These are phyloP conservation scores for Scophthalmus maximus DNA, from an alignment of 2,113 vertebrate species.

Conservation along the genomic window DNA sequence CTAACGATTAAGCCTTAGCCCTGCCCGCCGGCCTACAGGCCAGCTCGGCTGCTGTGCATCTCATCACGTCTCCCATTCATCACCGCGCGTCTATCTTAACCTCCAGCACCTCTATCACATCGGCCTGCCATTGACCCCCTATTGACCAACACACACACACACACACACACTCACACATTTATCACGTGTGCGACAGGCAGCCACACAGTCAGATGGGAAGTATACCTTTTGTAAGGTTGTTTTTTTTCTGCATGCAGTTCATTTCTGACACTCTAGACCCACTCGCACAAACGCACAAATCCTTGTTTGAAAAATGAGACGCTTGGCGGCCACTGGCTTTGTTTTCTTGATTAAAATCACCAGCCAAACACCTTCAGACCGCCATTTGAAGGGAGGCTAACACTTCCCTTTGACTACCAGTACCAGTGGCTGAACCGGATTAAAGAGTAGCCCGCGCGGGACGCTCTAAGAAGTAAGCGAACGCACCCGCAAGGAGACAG, in stretches of 20 bases:
- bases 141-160: slow-evolving; percentile 25
- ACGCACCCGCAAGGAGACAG: too few species aligned
- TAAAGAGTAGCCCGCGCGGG: too few species aligned
- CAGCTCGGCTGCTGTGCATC: slow-evolving; percentile 69
- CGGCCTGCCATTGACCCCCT: slow-evolving; percentile 47
- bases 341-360: too few species aligned
- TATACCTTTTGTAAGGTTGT: not conserved
- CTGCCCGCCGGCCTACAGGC: slow-evolving; percentile 46
- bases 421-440: too few species aligned
- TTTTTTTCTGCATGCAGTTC: not conserved
- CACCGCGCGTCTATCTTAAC: slow-evolving; percentile 53
- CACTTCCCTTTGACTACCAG: too few species aligned
- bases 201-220: not conserved
- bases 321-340: not conserved
- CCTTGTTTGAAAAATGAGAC: not conserved
- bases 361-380: too few species aligned
- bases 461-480: too few species aligned
- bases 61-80: slow-evolving; percentile 78
- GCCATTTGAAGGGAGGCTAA: too few species aligned
- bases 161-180: not conserved
- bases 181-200: not conserved
- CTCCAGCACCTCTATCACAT: slow-evolving; percentile 52
- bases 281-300: not conserved
- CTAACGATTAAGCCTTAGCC: slow-evolving; percentile 63
- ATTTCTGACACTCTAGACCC: not conserved